phyloP scores from a whole-genome alignment of 2,797 vertebrate genomes.

The Sebastes trivittatus region DNA sequence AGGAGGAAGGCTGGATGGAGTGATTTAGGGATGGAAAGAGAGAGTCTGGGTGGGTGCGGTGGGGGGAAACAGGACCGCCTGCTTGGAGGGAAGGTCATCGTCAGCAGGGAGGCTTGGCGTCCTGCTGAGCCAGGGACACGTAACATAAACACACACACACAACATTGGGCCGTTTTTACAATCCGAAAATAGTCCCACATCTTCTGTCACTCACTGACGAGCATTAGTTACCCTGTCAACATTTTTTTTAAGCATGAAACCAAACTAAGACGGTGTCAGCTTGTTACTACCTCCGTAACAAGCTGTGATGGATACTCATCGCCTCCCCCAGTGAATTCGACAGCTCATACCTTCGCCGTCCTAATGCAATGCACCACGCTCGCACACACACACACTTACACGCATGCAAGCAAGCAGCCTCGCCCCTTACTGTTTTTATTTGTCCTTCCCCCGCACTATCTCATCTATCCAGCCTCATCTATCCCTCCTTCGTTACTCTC shows the following conservation, averaged over 20 bases:
- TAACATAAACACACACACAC: slow-evolving; percentile 6
- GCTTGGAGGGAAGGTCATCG: slow-evolving; percentile 65
- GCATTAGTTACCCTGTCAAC: background rate
- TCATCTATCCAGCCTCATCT: slow-evolving; percentile 35
- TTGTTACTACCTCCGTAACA: background rate
- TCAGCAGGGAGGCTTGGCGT: slow-evolving; percentile 50
- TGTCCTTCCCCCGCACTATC: slow-evolving; percentile 3
- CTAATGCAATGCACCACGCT: background rate
- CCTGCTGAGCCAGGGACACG: slow-evolving; percentile 45
- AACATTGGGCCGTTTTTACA: background rate
- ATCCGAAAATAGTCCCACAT: background rate
- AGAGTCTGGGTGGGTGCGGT: background rate
- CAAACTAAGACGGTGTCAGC: background rate
- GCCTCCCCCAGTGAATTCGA: background rate
- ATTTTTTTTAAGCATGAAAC: background rate
- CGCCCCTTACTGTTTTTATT: slow-evolving; percentile 23
- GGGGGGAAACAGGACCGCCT: slow-evolving; percentile 30
- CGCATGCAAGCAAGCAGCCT: background rate
- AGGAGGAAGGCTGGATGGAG: slow-evolving; percentile 2
- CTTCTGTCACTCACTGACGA: background rate
- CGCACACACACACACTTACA: background rate
- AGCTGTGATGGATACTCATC: slow-evolving; percentile 28
- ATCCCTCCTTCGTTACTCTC: slow-evolving; percentile 38
- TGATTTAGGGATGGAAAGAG: slow-evolving; percentile 13
- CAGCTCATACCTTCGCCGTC: background rate